Base-by-base conservation (phyloP, 2,113 vertebrate species). In the Phyllostomus hastatus region DNA sequence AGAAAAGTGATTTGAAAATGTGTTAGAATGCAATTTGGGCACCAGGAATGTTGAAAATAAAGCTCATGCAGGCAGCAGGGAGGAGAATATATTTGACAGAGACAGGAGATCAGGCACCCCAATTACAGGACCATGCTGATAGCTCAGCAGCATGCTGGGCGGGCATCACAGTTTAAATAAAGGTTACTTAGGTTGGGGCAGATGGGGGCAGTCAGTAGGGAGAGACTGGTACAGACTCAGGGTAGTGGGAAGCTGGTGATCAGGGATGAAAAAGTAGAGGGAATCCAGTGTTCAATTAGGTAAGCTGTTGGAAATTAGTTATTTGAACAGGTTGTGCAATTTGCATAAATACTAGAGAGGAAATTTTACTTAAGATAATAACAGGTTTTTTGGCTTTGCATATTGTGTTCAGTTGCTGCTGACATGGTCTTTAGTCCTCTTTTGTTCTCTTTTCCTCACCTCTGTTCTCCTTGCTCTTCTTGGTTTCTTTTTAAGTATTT, bases 181-280 rank as follows among this genome's bases (percentile, higher is more conserved):
- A 14, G n/a, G 10, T 41, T 8, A 43, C 54, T 57, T 57, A 57
- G 28, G 46, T 20, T 7, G 0, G 59, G 75, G 59, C 10, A 7
- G 35, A 28, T 11, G 1, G 0, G 15, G 5, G 6, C 1, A 4
- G 19, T 19, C 26, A 1, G 52, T 0, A 20, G 22, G 84, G 35
- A 28, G 31, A 7, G 0, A 1, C 57, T 5, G 10, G 20, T 67
- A 5, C 54, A 22, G 57, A 24, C 2, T 2, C 38, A 41, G 31
- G 7, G 16, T 33, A 3, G 20, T 10, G 24, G 11, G 28, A 52
- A 31, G 8, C 69, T 35, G 20, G 8, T 35, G 17, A 10, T 38
- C 38, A 5, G 7, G 12, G 31, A 79, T 22, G 20, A 41, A 17
- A 31, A 79, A 14, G 54, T 12, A 57, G 35, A 81, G 54, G 46